Evolutionary conservation across 2,113 vertebrate genomes (phyloP).

Genomic region (Erinaceus europaeus): DNA sequence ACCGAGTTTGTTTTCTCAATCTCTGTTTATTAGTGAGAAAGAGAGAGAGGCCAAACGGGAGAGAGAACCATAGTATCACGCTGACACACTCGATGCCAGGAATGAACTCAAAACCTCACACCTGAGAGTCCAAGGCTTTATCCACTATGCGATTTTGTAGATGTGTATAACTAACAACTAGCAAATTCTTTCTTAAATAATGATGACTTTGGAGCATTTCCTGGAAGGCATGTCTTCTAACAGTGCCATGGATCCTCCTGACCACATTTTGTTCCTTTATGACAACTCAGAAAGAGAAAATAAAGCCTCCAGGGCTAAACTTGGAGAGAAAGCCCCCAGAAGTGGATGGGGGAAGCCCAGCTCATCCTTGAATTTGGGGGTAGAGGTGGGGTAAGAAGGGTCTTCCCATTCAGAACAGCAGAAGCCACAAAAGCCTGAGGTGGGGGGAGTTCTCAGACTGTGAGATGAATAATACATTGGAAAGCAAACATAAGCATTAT

Average conservation of each 20-base stretch:
- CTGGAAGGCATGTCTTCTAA: neutral
- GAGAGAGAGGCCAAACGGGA: too few relatives aligned
- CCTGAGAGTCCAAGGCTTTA: too few relatives aligned
- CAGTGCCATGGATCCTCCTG: neutral
- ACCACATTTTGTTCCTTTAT: neutral
- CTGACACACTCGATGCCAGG: too few relatives aligned
- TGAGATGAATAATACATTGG: constrained; percentile 75
- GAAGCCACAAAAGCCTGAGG: neutral
- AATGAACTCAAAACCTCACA: too few relatives aligned
- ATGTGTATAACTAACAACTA: neutral
- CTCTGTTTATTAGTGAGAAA: too few relatives aligned
- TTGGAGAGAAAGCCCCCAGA: neutral
- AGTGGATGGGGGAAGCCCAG: neutral
- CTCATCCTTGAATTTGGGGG: neutral
- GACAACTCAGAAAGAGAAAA: neutral
- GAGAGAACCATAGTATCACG: too few relatives aligned
- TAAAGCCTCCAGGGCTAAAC: neutral
- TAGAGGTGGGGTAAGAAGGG: neutral
- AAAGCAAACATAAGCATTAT: constrained; percentile 72
- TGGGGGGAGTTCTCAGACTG: neutral
- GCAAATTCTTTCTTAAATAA: neutral
- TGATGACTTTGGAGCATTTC: neutral
- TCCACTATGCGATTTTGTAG: too few relatives aligned
- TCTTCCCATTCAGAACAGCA: neutral
- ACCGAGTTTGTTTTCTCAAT: too few relatives aligned